Evolutionary conservation across 2,113 vertebrate species (phyloP).

Genomic region (Bombycilla garrulus): DNA sequence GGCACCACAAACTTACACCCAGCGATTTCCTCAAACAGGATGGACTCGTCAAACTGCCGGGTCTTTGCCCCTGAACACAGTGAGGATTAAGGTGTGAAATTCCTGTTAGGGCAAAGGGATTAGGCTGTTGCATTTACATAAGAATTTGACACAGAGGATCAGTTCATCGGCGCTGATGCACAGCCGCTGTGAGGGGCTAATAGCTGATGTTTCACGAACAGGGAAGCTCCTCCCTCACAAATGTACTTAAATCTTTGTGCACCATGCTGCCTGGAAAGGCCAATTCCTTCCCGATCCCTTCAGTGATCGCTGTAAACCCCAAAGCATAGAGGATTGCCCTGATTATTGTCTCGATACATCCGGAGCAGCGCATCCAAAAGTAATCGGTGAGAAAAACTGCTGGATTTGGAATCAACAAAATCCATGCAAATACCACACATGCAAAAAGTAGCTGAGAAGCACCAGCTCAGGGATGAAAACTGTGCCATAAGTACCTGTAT

Average conservation of each 20-base stretch:
- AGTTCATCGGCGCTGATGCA: not conserved
- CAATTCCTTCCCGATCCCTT: not conserved
- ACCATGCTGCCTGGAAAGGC: not conserved
- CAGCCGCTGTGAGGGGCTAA: not conserved
- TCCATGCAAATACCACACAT: not conserved
- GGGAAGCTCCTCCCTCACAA: not conserved
- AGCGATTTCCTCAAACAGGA: not conserved
- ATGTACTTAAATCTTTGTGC: not conserved
- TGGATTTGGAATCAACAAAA: not conserved
- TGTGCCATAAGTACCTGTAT: not conserved
- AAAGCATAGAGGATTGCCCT: not conserved
- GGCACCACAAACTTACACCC: not conserved
- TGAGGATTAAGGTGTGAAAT: slow-evolving; percentile 47
- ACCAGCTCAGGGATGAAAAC: not conserved
- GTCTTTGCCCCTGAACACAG: not conserved
- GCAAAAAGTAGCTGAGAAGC: not conserved
- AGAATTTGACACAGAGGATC: slow-evolving; percentile 30
- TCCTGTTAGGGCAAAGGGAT: slow-evolving; percentile 36
- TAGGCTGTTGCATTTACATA: slow-evolving; percentile 37
- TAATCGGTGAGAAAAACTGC: not conserved
- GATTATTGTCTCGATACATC: not conserved
- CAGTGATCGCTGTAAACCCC: not conserved
- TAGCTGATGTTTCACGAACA: not conserved
- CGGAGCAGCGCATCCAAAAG: not conserved
- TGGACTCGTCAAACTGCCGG: not conserved